phyloP scores from a whole-genome alignment of 2,113 vertebrate species.

The Glareola pratincola region DNA sequence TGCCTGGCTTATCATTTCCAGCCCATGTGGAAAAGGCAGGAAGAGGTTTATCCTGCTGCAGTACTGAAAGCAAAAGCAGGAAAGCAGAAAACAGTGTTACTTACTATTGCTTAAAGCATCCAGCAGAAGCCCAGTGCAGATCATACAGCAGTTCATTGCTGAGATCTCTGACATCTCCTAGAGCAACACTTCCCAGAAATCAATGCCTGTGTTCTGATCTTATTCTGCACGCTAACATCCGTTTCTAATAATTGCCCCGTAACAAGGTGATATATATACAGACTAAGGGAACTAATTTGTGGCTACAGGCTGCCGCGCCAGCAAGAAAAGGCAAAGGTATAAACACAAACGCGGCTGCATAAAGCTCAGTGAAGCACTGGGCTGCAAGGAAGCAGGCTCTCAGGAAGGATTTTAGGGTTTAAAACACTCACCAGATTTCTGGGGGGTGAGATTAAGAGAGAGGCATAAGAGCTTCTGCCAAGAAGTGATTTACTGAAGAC shows the following conservation, averaged over 20 bases:
- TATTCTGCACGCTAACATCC: background rate
- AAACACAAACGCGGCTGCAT: background rate
- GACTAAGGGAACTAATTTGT: background rate
- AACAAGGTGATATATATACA: background rate
- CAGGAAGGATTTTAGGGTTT: background rate
- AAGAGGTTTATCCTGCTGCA: background rate
- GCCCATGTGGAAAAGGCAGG: background rate
- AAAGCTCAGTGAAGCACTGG: background rate
- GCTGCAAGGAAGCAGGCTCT: background rate
- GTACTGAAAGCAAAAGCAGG: background rate
- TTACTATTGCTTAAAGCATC: background rate
- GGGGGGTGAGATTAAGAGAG: background rate
- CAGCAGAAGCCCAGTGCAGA: background rate
- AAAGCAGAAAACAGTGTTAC: background rate
- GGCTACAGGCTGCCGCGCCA: background rate
- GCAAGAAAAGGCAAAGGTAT: background rate
- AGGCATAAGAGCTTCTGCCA: background rate
- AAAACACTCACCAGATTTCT: background rate
- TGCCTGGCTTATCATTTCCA: background rate
- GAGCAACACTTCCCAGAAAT: background rate
- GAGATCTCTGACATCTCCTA: background rate
- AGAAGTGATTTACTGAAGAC: background rate
- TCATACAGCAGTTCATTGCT: background rate
- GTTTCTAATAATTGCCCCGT: background rate
- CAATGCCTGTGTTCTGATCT: background rate